Evolutionary conservation across 2,888 invertebrate species (phyloP), one percentile per base, ranked within the genome.

Genomic region (Watsonalla cultraria): DNA sequence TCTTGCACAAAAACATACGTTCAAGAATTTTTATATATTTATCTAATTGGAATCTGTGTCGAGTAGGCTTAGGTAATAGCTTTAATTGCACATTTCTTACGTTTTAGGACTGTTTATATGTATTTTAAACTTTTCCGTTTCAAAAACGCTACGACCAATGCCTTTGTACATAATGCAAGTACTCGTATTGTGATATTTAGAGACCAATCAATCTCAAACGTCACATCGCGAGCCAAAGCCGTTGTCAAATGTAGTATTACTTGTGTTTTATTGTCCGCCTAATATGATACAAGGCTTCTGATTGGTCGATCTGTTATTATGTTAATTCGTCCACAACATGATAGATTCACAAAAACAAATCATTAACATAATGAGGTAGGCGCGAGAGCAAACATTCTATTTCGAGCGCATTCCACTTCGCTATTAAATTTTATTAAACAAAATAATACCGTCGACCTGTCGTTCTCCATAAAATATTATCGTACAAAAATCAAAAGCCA

Each of bases 1-100:
- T 33, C 51, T 66, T 68, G 60, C 65, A 63, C 59, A 62, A 68
- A 70, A 54, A 58, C 11, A 42, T 54, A 70, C 56, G 61, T 53
- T 58, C 58, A 58, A 62, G 52, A 55, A 60, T 61, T 65, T 56
- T 52, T 54, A 39, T 49, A 51, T 53, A 51, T 42, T 49, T 49
- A 49, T 39, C 49, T 49, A 49, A 49, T 49, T 49, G 49, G 49
- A 39, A 37, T 37, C 39, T 15, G 39, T 37, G 48, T 37, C 9
- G 37, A 9, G 49, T 13, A 37, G 39, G 34, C 37, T 15, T 48
- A 37, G 37, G 48, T 48, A 48, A 48, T 48, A n/a, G 7, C 37
- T 37, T 48, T 14, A 14, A 48, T 48, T 35, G 37, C 42, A 42
- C 42, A 42, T 42, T 42, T 42, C 42, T 42, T 8, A 11, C 42